Evolutionary conservation across 1,140 invertebrate genomes (phyloP), one percentile per base, ranked within the genome.

Genomic region (Copidosoma floridanum): DNA sequence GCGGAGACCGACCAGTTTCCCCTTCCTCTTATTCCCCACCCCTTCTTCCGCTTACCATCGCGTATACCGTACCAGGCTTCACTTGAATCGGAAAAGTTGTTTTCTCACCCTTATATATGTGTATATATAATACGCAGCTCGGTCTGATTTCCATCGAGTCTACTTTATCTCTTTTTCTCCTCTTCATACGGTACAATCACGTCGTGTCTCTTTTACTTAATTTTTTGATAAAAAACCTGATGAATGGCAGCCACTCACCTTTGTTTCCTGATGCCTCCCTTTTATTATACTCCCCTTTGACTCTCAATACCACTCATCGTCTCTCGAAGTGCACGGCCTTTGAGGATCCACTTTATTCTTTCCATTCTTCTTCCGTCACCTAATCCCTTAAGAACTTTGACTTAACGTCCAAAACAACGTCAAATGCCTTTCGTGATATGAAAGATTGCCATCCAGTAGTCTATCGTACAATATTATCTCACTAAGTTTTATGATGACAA

Each of bases 71-170:
- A 8, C 26, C 29, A 8, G 29, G 29, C 6, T 12, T 41, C 16
- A 12, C 10, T 37, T 57, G 40, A 53, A 53, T 53, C 23, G 57
- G 41, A 60, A 53, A 53, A 38, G 32, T 60, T 53, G 38, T 38
- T n/a, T n/a, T n/a, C n/a, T n/a, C n/a, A n/a, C n/a, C n/a, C n/a
- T n/a, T n/a, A n/a, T n/a, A n/a, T n/a, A n/a, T n/a, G n/a, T n/a
- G n/a, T n/a, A n/a, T n/a, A n/a, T n/a, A n/a, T n/a, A n/a, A n/a
- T n/a, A n/a, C n/a, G 21, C 27, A 8, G 1, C 21, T 27, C 48
- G 12, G 16, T 24, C 10, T 8, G n/a, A 21, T 40, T 20, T 11
- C 7, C 5, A 16, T 26, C 23, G 14, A 32, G 37, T 38, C 18
- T 27, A 50, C 51, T 32, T 61, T 32, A 24, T 20, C 37, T 52